Evolutionary conservation across 2,888 invertebrate genomes (phyloP), one percentile per base, ranked within the genome.

Genomic region (Ditylenchus weischeri): DNA sequence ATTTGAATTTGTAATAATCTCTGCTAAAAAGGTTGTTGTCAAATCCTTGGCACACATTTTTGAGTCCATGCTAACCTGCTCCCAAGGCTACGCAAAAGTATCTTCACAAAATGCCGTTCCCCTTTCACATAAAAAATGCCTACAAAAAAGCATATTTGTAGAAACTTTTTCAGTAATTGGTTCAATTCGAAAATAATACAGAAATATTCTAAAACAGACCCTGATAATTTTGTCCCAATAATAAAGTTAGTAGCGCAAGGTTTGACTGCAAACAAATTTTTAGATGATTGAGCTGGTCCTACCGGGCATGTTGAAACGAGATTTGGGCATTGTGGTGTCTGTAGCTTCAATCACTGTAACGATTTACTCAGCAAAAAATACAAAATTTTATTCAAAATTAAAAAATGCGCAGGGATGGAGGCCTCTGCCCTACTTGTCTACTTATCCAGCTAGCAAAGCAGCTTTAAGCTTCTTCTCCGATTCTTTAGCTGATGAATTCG

Each of bases 381-480:
- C 4, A 54, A 54, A 50, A 50, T 4, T 50, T 50, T 4, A 18
- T 21, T 50, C 5, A 6, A 19, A 50, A 19, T 19, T 19, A 4
- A 6, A 4, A 6, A 50, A 18, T 50, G 2, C 6, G 63, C 62
- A 80, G 80, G 78, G 80, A 15, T 81, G 81, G 81, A 66, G 81
- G 18, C 81, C 81, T 23, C 71, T 82, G 35, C 81, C 81, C 38
- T 81, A 81, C 68, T 69, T 81, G 68, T 79, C 78, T 29, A 76
- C 78, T 11, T 81, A 81, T 59, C 81, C 81, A 18, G 80, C 80
- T 0, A 76, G 76, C 61, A 81, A 81, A 67, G 81, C 81, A 15
- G 81, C 80, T 6, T 72, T 81, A 36, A 75, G 77, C 10, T 81
- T 81, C 72, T 81, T 76, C 68, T 73, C 79, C 11, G 79, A 79